Base-by-base conservation (phyloP, 2,113 vertebrate species). In the Muntiacus reevesi region DNA sequence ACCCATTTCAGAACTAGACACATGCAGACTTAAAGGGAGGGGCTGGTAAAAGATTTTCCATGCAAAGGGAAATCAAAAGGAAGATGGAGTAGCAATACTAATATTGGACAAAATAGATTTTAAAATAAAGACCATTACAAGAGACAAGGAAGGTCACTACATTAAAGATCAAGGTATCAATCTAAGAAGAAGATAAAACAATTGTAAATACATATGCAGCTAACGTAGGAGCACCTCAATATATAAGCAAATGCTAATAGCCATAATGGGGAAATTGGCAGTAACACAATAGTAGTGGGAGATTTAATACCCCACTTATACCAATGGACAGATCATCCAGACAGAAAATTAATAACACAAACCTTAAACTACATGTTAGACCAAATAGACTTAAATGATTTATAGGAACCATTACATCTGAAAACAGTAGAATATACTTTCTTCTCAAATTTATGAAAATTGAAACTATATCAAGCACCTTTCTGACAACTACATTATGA, bases 221-320 rank as follows among this genome's bases (percentile, higher is more conserved):
- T n/a, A 71, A 21, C 0, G 0, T 71, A 71, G n/a, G 2, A 71
- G 9, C 17, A 71, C n/a, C 64, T 36, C 17, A 71, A 6, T 36
- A 21, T 21, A 36, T 36, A 71, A 71, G 64, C n/a, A 36, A 71
- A 71, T 21, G 17, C n/a, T 71, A 3, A 21, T 21, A 36, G 17
- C 17, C n/a, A 36, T 17, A 6, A 21, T 71, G 64, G 17, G 64
- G n/a, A 36, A 36, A 21, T 21, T 0, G 0, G 17, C 9, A 71
- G 64, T 71, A 36, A 36, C 64, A 71, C 64, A 36, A 21, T 36
- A 67, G 33, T 5, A 67, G 64, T 67, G 64, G 64, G 64, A 36
- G 17, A 71, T 71, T 71, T 36, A 71, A 36, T 36, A 71, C 2
- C 17, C 17, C 17, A 36, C 2, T 71, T 71, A 36, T 36, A 21